Base-by-base conservation (phyloP, 2,888 invertebrate species). In the Criorhina ranunculi region DNA sequence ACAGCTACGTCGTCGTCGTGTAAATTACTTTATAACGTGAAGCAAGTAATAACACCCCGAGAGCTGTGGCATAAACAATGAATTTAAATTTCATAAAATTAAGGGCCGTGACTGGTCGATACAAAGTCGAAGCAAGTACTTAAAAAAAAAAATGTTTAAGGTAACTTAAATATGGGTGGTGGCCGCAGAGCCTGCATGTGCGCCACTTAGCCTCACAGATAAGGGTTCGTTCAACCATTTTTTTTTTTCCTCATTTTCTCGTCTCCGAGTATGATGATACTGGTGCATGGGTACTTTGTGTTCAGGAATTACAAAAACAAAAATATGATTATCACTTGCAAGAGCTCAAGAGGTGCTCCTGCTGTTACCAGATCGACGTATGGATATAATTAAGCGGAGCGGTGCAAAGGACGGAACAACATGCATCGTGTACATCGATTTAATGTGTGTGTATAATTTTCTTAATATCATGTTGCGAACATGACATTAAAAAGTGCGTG, bases 401-500 rank as follows among this genome's bases (percentile, higher is more conserved):
- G 59, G 17, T 59, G 35, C 46, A 46, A 57, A 33, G 7, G 59
- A 19, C 59, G 33, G 1, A 11, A 29, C 35, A 60, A 33, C 42
- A 79, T n/a, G 37, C 59, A 53, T 64, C 49, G 60, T 35, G 57
- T 70, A 70, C 85, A 75, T 79, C 73, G 70, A 85, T 80, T 85
- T 70, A 76, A 66, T 76, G 79, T 80, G 70, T 79, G 70, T 69
- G 80, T 85, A 80, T 85, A 85, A 85, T 85, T 80, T 85, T 80
- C 66, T 70, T 85, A 76, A 85, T 85, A 85, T 85, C 59, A 85
- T 76, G 80, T 85, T 85, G 85, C 80, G 80, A 85, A 85, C 85
- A 85, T 72, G 75, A 85, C 66, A 80, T 85, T 85, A 85, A 76
- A 83, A 85, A 85, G 75, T 85, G 85, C 85, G 85, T 85, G 85